Evolutionary conservation across 2,888 invertebrate species (phyloP).

Genomic region (Lasioglossum morio): DNA sequence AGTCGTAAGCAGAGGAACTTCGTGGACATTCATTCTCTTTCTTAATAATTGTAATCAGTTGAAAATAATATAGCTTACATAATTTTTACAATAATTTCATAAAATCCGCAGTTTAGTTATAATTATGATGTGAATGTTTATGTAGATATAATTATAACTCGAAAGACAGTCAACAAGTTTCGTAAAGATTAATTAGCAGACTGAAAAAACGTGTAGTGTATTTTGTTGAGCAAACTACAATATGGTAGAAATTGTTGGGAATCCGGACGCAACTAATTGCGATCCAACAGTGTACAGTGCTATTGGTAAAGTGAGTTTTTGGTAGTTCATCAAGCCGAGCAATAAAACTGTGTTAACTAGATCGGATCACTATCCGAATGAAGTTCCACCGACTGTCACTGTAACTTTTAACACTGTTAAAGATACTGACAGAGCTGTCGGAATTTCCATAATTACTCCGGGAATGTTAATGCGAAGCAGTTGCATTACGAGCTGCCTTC

Average conservation of each 20-base stretch:
- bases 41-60: too few relatives aligned
- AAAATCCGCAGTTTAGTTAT: neutral
- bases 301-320: neutral
- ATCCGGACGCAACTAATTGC: neutral
- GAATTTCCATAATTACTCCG: constrained; percentile 25
- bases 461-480: constrained; percentile 38
- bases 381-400: neutral
- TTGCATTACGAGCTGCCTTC: constrained; percentile 20
- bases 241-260: neutral
- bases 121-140: neutral
- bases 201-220: neutral
- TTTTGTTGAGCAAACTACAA: neutral
- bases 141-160: neutral
- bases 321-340: neutral
- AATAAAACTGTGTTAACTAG: neutral
- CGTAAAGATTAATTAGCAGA: neutral
- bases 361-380: neutral
- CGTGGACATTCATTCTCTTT: too few relatives aligned
- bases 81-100: neutral
- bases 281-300: neutral
- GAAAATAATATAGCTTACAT: neutral
- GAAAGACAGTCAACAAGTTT: neutral
- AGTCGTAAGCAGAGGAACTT: too few relatives aligned
- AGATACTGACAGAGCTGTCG: neutral
- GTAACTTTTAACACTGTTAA: constrained; percentile 4